Evolutionary conservation across 2,888 invertebrate genomes (phyloP), one percentile per base, ranked within the genome.

Genomic region (Argynnis bischoffii): DNA sequence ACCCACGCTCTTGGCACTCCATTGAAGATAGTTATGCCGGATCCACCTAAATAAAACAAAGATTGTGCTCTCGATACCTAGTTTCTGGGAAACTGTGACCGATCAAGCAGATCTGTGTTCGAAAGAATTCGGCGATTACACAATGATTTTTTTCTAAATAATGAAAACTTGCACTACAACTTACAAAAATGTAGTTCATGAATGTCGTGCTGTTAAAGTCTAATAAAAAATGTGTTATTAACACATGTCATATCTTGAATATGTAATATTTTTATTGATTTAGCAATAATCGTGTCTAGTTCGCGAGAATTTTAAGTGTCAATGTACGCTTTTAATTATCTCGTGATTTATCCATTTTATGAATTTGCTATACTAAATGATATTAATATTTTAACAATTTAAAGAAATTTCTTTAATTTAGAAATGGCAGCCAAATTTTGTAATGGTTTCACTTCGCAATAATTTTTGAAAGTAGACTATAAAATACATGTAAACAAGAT

Each of bases 1-100:
- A 79, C 91, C 91, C 86, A 91, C 90, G 88, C 88, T 83, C 80
- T 91, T 90, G 90, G 91, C 91, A 89, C 84, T 79, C 74, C 76
- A 77, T 78, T 80, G 76, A 81, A 80, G 81, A 83, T 86, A 82
- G 83, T 82, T 89, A 88, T 89, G 89, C 86, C 86, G 85, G 84
- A 80, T 82, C 76, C 81, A 86, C 86, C 84, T 85, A 88, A 88
- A 90, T 89, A 89, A 88, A 85, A 87, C 86, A 84, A 86, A 85
- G 83, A 86, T 81, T 80, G 73, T 85, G 88, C 81, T 90, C 87
- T 80, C 83, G 83, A 88, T 88, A 88, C 86, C 86, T 82, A 87
- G 84, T 87, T 89, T 86, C 88, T 83, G 71, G 78, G 85, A 84
- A 89, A 83, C 81, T 78, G 59, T 65, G 78, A 78, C 80, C 78